A percentile compares a stretch with the other conserved stretches of the same genome.
Conservation (phyloP, 2,797 vertebrate species). For the Lepus oiostolus region DNA sequence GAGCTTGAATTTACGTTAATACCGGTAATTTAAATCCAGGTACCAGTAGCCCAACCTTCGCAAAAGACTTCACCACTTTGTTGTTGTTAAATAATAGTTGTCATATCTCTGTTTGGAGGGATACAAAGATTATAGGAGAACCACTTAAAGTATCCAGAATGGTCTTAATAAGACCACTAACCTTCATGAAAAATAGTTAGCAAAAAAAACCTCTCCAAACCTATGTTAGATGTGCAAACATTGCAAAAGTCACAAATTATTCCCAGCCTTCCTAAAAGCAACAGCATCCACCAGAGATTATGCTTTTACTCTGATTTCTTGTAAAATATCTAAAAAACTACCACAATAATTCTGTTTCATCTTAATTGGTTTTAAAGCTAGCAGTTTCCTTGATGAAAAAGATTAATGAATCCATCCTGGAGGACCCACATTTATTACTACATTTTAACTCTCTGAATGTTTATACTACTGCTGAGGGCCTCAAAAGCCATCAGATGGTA, state of each 20-base stretch:
- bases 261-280: constrained; percentile 33
- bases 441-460: constrained; percentile 46
- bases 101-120: background rate
- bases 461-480: background rate
- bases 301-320: constrained; percentile 11
- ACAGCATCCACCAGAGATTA: background rate
- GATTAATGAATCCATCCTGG: constrained; percentile 48
- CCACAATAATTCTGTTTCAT: constrained; percentile 15
- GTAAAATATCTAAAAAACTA: constrained; percentile 55
- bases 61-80: background rate
- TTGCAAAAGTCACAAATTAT: constrained; percentile 23
- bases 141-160: constrained; percentile 33
- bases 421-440: constrained; percentile 9
- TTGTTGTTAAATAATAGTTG: constrained; percentile 9
- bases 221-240: background rate
- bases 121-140: background rate
- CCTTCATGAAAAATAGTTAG: constrained; percentile 27
- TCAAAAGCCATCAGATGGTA: constrained; percentile 49
- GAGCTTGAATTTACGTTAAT: constrained; percentile 35
- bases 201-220: background rate
- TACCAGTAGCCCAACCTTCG: background rate
- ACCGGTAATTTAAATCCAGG: background rate
- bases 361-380: constrained; percentile 44
- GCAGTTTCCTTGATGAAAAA: background rate
- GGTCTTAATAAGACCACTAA: constrained; percentile 46